Evolutionary conservation across 2,797 vertebrate genomes (phyloP).

Genomic region (Scyliorhinus canicula): DNA sequence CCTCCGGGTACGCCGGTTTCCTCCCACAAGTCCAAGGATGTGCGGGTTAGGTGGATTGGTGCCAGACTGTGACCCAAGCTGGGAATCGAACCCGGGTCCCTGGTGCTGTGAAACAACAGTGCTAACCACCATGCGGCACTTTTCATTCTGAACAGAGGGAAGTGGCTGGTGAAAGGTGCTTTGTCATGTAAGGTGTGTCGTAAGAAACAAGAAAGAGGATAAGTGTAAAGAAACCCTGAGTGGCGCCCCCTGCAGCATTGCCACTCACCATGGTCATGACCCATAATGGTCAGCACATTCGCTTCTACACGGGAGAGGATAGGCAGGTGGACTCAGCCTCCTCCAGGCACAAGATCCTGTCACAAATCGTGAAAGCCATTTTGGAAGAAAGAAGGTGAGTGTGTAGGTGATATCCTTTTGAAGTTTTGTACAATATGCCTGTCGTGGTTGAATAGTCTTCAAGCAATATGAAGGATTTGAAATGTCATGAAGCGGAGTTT

Average conservation of each 20-base stretch:
- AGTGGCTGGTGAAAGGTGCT: not conserved
- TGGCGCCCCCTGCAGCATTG: not conserved
- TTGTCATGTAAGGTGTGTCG: not conserved
- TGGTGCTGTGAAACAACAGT: too few species aligned
- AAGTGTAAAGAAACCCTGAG: not conserved
- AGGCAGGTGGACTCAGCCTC: not conserved
- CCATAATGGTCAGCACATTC: not conserved
- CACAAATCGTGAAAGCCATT: not conserved
- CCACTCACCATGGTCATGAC: not conserved
- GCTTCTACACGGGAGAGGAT: not conserved
- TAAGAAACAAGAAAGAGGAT: not conserved
- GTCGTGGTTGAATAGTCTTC: not conserved
- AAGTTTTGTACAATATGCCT: not conserved
- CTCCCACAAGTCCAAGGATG: too few species aligned
- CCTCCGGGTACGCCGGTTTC: too few species aligned
- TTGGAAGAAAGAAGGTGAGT: not conserved
- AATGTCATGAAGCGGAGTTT: not conserved
- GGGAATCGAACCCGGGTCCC: too few species aligned
- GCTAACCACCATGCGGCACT: too few species aligned
- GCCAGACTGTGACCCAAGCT: too few species aligned
- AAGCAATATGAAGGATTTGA: not conserved
- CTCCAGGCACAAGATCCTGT: not conserved
- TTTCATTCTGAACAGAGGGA: not conserved
- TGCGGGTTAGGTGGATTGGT: too few species aligned
- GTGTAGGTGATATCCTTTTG: not conserved